Evolutionary conservation across 2,888 invertebrate genomes (phyloP).

Genomic region (Chironomus tentans): DNA sequence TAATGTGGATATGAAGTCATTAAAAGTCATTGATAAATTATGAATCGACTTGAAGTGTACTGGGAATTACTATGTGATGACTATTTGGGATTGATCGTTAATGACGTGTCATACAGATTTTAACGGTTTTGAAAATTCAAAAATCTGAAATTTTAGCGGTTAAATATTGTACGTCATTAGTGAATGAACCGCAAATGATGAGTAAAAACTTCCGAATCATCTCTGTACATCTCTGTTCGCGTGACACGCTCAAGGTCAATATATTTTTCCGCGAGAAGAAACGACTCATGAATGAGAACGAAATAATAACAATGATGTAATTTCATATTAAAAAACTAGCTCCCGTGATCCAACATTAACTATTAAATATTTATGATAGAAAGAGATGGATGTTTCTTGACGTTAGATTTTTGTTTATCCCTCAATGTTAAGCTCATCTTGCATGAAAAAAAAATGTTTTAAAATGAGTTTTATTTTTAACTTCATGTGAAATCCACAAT

Average conservation of each 20-base stretch:
- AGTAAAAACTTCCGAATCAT: too few species aligned
- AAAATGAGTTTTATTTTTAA: too few species aligned
- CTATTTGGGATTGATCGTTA: neutral
- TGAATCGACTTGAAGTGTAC: neutral
- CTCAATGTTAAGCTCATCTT: too few species aligned
- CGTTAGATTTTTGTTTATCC: too few species aligned
- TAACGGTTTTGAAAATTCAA: neutral
- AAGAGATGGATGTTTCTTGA: too few species aligned
- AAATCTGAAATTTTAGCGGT: neutral
- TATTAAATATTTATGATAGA: too few species aligned
- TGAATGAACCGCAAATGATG: too few species aligned
- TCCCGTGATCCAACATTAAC: neutral
- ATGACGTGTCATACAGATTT: too few species aligned
- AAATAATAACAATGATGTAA: constrained; percentile 25
- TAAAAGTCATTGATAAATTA: neutral
- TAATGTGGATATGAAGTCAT: neutral
- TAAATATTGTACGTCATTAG: too few species aligned
- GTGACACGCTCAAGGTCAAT: constrained; percentile 26
- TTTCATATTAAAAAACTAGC: neutral
- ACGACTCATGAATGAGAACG: neutral
- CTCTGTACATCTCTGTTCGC: neutral
- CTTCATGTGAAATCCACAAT: too few species aligned
- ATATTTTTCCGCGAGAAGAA: neutral
- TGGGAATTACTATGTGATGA: too few species aligned
- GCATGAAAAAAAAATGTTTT: too few species aligned